phyloP scores from a whole-genome alignment of 2,113 vertebrate species.

The Muntiacus muntjak region DNA sequence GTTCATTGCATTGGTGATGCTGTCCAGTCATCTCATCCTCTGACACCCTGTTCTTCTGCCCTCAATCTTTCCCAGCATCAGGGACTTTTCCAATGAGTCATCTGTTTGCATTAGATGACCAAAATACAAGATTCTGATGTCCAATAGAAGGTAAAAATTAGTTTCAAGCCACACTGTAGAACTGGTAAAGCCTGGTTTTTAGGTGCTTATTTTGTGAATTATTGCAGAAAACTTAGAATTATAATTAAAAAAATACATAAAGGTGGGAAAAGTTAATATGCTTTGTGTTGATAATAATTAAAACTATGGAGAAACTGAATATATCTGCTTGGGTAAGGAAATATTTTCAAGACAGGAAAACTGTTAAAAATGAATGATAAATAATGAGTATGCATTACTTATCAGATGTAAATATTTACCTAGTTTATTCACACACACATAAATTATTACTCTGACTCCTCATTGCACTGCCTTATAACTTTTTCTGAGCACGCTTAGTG shows the following conservation, averaged over 20 bases:
- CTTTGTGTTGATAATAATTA: constrained; percentile 32
- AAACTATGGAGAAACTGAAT: not conserved
- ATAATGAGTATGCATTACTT: not conserved
- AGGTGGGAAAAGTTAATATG: constrained; percentile 2
- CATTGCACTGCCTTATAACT: constrained; percentile 18
- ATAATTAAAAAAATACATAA: not conserved
- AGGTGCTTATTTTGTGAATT: not conserved
- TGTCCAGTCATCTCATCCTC: not conserved
- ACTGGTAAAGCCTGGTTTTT: not conserved
- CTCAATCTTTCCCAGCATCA: not conserved
- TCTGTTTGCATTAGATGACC: not conserved
- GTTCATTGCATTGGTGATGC: not conserved
- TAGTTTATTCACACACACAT: not conserved
- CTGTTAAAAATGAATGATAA: constrained; percentile 23
- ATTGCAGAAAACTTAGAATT: not conserved
- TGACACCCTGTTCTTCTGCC: not conserved
- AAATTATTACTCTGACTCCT: constrained; percentile 17
- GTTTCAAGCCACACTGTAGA: not conserved
- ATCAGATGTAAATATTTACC: constrained; percentile 38
- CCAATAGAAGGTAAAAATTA: constrained; percentile 7
- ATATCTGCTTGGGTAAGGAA: not conserved
- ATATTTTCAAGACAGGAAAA: not conserved
- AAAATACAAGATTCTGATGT: not conserved
- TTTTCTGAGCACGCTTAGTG: constrained; percentile 19
- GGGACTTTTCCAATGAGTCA: not conserved